Base-by-base conservation (phyloP, 1,140 invertebrate species). In the Drosophila murphyi region DNA sequence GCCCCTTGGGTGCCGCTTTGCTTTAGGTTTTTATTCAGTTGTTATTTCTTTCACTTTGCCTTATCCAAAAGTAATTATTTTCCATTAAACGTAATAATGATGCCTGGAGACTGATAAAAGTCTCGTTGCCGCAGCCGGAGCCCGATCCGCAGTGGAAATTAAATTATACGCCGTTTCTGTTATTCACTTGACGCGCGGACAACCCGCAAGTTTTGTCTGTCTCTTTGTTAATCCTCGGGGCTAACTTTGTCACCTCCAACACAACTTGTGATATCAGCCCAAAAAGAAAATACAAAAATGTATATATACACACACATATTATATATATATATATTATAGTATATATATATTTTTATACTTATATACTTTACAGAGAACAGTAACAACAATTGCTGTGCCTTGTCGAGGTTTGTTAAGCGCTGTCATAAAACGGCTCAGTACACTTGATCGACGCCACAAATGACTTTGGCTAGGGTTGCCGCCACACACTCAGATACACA, bases 1-100 rank as follows among this genome's bases (percentile, higher is more conserved):
- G 12, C 6, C 70, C 70, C 32, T 41, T 45, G 7, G 48, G 70
- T 48, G 56, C 51, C 32, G 51, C 34, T 64, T 65, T 50, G 64
- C 70, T 77, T 77, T 67, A 60, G 47, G 39, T 37, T 37, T 32
- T 43, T 59, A 35, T 65, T 56, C 37, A 32, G 34, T 61, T 82
- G 85, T 88, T 89, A 76, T 87, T 89, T 78, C 74, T 78, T 88
- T 83, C 83, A 88, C 85, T 89, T 89, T 88, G 85, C 78, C 85
- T 78, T 89, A 88, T 88, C 85, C 85, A 88, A 89, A 88, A 88
- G 85, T 88, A 88, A 88, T 88, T 88, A 88, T 89, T 85, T 88
- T 89, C 85, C 85, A 89, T 88, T 88, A 82, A 88, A 89, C 80
- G 74, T 78, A 88, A 88, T 89, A 88, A 88, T 89, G 85, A 88